A percentile compares a stretch with the other conserved stretches of the same genome.
These are phyloP conservation scores for Microplitis mediator DNA, from an alignment of 1,140 invertebrate species.

Conservation along the genomic window DNA sequence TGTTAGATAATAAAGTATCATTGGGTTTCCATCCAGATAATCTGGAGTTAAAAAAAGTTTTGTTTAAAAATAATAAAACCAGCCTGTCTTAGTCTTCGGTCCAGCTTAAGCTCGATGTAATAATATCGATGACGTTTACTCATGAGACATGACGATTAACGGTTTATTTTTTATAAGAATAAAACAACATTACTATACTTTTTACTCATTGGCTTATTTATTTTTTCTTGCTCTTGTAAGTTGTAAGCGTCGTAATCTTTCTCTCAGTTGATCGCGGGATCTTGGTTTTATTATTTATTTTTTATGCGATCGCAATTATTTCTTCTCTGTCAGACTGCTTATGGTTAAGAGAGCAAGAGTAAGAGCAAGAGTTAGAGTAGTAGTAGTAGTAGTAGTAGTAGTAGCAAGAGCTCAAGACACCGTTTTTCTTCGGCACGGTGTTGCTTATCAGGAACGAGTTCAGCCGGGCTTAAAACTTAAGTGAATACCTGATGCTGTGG, in stretches of 20 bases:
- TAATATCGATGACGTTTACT: too few relatives aligned
- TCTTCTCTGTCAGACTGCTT: background rate
- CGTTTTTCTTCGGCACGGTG: constrained; percentile 37
- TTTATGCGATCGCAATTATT: too few relatives aligned
- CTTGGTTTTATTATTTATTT: too few relatives aligned
- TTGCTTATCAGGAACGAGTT: constrained; percentile 47
- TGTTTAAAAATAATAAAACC: background rate
- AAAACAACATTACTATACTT: too few relatives aligned
- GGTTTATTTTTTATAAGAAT: too few relatives aligned
- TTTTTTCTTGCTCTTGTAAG: too few relatives aligned
- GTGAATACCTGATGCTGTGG: constrained; percentile 24
- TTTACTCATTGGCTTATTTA: too few relatives aligned
- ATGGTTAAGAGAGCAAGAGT: constrained; percentile 20
- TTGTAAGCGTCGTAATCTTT: too few relatives aligned
- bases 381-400: background rate
- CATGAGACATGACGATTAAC: too few relatives aligned
- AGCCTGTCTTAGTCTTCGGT: background rate
- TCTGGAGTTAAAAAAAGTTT: background rate
- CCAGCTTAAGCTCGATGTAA: too few relatives aligned
- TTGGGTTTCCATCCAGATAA: background rate
- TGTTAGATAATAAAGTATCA: background rate
- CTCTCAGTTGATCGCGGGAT: too few relatives aligned
- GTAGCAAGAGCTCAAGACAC: background rate
- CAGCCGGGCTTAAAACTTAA: constrained; percentile 37
- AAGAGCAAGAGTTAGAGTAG: background rate